Evolutionary conservation across 1,140 invertebrate species (phyloP).

Genomic region (Gonioctena quinquepunctata): DNA sequence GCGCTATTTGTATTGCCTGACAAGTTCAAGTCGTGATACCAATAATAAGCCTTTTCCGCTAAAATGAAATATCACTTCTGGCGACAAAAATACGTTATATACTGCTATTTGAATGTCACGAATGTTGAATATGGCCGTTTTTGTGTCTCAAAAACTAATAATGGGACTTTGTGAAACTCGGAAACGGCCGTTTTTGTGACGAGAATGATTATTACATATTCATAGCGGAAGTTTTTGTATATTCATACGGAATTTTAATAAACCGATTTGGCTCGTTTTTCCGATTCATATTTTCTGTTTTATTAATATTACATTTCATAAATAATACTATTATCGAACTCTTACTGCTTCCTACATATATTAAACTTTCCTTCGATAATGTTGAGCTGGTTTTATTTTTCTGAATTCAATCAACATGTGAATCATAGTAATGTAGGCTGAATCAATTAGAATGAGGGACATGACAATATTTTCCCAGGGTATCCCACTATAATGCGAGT

Average conservation of each 20-base stretch:
- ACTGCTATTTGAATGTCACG: neutral
- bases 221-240: neutral
- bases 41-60: slow-evolving; percentile 25
- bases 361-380: no score
- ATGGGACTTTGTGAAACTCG: neutral
- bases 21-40: slow-evolving; percentile 33
- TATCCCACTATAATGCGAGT: no score
- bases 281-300: no score
- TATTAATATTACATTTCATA: no score
- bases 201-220: neutral
- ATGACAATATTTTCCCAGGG: no score
- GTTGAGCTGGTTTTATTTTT: no score
- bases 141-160: neutral
- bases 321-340: no score
- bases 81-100: neutral
- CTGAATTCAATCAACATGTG: no score
- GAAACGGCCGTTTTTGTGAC: neutral
- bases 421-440: no score
- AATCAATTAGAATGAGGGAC: no score
- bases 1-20: slow-evolving; percentile 33
- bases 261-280: no score
- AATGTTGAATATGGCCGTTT: neutral
- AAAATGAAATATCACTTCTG: slow-evolving; percentile 8
- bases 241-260: neutral
- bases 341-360: no score